Evolutionary conservation across 92 coral and sea anemone genomes (phyloP).

Genomic region (Palythoa caribaeorum): DNA sequence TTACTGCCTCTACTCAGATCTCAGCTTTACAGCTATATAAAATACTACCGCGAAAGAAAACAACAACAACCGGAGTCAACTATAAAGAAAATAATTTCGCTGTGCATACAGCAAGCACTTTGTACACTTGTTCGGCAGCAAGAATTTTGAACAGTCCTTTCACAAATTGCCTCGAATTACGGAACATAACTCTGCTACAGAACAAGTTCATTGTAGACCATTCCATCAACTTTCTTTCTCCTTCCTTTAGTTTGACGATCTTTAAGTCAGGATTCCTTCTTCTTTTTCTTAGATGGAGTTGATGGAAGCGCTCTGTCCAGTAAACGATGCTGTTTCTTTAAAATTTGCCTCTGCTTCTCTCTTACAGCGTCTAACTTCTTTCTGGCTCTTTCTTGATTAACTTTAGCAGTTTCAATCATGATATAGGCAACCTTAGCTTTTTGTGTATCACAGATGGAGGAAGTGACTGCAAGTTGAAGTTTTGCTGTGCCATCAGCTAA

Average conservation of each 20-base stretch:
- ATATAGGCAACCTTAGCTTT: conserved; percentile 62
- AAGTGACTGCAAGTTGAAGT: conserved; percentile 47
- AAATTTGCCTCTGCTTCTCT: conserved; percentile 57
- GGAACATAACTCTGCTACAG: conserved; percentile 28
- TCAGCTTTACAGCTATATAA: conserved; percentile 22
- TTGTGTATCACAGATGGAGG: conserved; percentile 61
- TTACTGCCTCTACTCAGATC: conserved; percentile 27
- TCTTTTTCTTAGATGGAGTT: conserved; percentile 36
- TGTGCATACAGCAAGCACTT: conserved; percentile 24
- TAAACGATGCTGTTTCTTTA: conserved; percentile 58
- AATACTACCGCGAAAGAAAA: neutral
- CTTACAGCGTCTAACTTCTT: conserved; percentile 56
- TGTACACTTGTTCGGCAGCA: conserved; percentile 25
- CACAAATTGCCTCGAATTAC: conserved; percentile 18
- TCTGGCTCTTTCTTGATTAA: conserved; percentile 54
- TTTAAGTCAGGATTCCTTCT: neutral
- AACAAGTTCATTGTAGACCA: conserved; percentile 2
- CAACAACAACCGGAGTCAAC: neutral
- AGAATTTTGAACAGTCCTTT: conserved; percentile 22
- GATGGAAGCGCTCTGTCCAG: conserved; percentile 52
- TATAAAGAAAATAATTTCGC: conserved; percentile 20
- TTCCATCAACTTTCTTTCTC: neutral
- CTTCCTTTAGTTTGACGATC: neutral
- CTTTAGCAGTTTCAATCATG: conserved; percentile 60
- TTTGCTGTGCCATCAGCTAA: conserved; percentile 41